Percentiles rank a stretch among this genome's conserved stretches.
Evolutionary conservation across 2,113 vertebrate species (phyloP).

Genomic region (Oncorhynchus masou): DNA sequence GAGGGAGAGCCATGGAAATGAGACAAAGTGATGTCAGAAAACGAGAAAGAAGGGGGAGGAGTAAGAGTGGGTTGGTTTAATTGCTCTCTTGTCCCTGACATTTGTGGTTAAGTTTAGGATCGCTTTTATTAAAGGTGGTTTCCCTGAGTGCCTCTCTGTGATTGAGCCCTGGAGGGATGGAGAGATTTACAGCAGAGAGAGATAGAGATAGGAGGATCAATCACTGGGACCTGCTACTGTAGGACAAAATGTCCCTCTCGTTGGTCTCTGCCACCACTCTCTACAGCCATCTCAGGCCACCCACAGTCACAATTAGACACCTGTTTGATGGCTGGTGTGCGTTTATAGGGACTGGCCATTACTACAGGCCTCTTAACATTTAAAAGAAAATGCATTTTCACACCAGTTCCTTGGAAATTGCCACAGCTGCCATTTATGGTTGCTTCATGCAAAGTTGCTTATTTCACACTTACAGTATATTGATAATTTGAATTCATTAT

Average conservation of each 20-base stretch:
- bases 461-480: slow-evolving; percentile 6
- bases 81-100: slow-evolving; percentile 66
- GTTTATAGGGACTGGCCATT: slow-evolving; percentile 51
- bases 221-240: slow-evolving; percentile 37
- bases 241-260: slow-evolving; percentile 51
- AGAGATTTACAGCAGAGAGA: slow-evolving; percentile 62
- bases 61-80: slow-evolving; percentile 43
- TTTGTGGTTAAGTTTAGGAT: slow-evolving; percentile 66
- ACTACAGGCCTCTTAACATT: slow-evolving; percentile 39
- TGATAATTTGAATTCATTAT: background rate
- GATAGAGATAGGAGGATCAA: slow-evolving; percentile 43
- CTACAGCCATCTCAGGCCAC: slow-evolving; percentile 31
- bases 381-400: slow-evolving; percentile 20
- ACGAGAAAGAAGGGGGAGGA: background rate
- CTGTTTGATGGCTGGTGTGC: slow-evolving; percentile 57
- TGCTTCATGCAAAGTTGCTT: slow-evolving; percentile 15
- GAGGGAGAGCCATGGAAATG: background rate
- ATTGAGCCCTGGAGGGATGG: slow-evolving; percentile 52
- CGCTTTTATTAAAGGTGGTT: slow-evolving; percentile 68
- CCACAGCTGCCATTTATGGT: slow-evolving; percentile 26
- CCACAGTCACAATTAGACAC: slow-evolving; percentile 61
- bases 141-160: slow-evolving; percentile 52
- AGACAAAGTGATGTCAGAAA: background rate
- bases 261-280: slow-evolving; percentile 37
- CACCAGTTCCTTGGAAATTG: slow-evolving; percentile 27